Conservation (phyloP, 2,797 vertebrate genomes). For the Coluber constrictor region DNA sequence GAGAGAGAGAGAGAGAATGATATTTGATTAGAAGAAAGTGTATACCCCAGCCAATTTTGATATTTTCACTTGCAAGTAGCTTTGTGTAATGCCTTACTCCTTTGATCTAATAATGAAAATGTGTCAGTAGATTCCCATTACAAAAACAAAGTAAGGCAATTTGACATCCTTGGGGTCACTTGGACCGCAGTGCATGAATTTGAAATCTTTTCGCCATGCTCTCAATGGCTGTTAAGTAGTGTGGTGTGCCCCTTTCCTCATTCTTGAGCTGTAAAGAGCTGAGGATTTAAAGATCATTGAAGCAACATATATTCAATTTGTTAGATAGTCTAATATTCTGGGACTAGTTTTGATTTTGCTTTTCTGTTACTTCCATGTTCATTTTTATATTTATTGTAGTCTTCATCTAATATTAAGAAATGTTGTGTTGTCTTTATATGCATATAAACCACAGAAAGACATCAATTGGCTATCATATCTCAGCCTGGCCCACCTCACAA, state of each 20-base stretch:
- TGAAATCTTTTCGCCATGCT: conserved; percentile 39
- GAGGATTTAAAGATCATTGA: conserved; percentile 15
- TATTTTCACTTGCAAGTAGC: conserved; percentile 58
- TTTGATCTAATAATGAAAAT: conserved; percentile 66
- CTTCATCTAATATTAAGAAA: neutral
- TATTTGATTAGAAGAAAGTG: conserved; percentile 59
- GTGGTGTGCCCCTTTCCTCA: conserved; percentile 1
- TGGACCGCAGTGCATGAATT: conserved; percentile 39
- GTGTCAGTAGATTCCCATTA: conserved; percentile 55
- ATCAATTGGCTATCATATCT: neutral
- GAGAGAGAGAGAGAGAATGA: conserved; percentile 15
- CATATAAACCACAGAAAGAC: neutral
- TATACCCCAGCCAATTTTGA: conserved; percentile 56
- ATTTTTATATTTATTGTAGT: neutral
- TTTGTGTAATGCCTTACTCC: conserved; percentile 47
- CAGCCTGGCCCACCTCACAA: neutral
- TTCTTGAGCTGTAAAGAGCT: neutral
- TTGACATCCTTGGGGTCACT: conserved; percentile 15
- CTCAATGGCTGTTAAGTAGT: conserved; percentile 8
- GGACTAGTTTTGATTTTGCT: neutral
- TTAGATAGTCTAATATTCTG: neutral
- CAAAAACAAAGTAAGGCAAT: conserved; percentile 46
- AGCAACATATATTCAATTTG: neutral
- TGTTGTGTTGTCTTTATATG: neutral
- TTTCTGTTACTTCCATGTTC: neutral